Percentiles rank a stretch among this genome's conserved stretches.
Evolutionary conservation across 2,888 invertebrate genomes (phyloP).

Genomic region (Ecdyonurus torrentis): DNA sequence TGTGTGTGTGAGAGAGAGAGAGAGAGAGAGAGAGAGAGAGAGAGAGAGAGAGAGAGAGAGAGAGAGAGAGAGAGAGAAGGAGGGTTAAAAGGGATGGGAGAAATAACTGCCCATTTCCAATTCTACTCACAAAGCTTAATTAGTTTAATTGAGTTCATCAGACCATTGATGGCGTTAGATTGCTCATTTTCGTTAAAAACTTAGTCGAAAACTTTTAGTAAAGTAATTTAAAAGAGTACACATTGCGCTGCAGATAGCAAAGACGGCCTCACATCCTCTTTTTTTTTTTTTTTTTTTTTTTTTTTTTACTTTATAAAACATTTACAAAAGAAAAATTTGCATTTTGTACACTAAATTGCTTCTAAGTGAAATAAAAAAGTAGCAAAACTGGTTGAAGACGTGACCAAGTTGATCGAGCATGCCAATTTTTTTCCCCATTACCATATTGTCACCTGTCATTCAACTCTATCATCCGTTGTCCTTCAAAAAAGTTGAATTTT

Average conservation of each 20-base stretch:
- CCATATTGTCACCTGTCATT: no score
- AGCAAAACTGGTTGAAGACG: not conserved
- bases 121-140: conserved; percentile 12
- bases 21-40: no score
- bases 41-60: no score
- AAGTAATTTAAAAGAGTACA: conserved; percentile 5
- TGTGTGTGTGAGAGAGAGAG: no score
- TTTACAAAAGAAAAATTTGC: conserved; percentile 10
- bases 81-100: no score
- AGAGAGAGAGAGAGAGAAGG: no score
- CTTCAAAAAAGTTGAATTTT: no score
- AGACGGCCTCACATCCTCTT: not conserved
- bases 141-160: conserved; percentile 12
- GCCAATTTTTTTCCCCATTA: no score
- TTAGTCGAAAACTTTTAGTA: not conserved
- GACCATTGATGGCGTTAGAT: conserved; percentile 9
- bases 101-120: conserved; percentile 9
- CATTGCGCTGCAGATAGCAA: not conserved
- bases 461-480: no score
- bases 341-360: conserved; percentile 11
- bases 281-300: conserved; percentile 4
- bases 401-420: not conserved
- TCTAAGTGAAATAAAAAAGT: conserved; percentile 10
- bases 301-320: not conserved
- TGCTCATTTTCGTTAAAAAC: conserved; percentile 8